These are phyloP conservation scores for Catagonus wagneri DNA, from an alignment of 2,113 vertebrate genomes.

Conservation along the genomic window DNA sequence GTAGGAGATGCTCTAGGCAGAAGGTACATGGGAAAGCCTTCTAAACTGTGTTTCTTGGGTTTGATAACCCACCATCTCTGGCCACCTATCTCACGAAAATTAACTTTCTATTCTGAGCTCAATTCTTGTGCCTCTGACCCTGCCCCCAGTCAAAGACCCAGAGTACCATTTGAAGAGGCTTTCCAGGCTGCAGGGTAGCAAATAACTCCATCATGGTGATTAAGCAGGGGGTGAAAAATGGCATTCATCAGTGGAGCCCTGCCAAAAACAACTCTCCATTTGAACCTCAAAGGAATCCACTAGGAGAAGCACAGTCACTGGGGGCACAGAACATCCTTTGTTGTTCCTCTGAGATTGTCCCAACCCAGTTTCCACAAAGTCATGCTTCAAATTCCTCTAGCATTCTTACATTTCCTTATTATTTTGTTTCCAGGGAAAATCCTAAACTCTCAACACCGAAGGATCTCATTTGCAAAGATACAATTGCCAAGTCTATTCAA, in stretches of 20 bases:
- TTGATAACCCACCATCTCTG: not conserved
- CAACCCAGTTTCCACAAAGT: conserved; percentile 69
- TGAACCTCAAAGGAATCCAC: conserved; percentile 63
- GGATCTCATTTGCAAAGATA: conserved; percentile 55
- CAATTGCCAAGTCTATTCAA: conserved; percentile 18
- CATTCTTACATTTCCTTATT: conserved; percentile 67
- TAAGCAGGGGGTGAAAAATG: not conserved
- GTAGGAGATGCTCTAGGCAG: not conserved
- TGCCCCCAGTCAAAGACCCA: not conserved
- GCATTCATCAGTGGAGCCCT: not conserved
- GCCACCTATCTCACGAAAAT: not conserved
- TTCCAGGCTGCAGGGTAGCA: conserved; percentile 28
- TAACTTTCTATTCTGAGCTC: not conserved
- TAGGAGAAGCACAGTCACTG: not conserved
- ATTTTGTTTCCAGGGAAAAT: conserved; percentile 43
- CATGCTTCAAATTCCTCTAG: conserved; percentile 68
- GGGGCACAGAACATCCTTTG: conserved; percentile 54
- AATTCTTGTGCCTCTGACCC: not conserved
- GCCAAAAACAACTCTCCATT: conserved; percentile 54
- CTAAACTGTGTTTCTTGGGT: not conserved
- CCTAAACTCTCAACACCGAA: conserved; percentile 42
- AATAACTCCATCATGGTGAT: not conserved
- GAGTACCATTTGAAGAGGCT: not conserved
- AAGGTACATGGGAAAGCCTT: not conserved
- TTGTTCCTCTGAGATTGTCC: conserved; percentile 68